These are phyloP conservation scores for Lanius collurio DNA, from an alignment of 2,113 vertebrate genomes.

Conservation along the genomic window DNA sequence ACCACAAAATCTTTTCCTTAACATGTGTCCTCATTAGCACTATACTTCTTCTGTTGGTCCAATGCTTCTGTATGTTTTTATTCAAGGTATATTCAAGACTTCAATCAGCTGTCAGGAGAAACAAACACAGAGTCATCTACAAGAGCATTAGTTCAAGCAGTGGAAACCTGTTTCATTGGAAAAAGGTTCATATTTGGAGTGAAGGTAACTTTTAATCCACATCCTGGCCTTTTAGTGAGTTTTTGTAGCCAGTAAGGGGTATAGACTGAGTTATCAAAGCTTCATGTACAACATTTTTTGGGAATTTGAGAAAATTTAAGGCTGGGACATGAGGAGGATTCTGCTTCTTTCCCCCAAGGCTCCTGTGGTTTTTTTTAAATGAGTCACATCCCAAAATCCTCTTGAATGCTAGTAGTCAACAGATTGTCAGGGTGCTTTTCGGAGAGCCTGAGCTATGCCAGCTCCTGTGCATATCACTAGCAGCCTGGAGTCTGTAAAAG, in stretches of 20 bases:
- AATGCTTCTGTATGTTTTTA: background rate
- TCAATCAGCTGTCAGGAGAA: constrained; percentile 53
- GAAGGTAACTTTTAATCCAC: constrained; percentile 73
- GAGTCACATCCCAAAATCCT: background rate
- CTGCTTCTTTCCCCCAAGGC: background rate
- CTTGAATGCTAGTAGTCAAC: constrained; percentile 8
- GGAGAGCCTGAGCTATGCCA: background rate
- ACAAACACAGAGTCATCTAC: constrained; percentile 23
- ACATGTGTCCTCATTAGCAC: background rate
- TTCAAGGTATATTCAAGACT: constrained; percentile 70
- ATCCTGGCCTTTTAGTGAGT: background rate
- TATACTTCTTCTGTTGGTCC: background rate
- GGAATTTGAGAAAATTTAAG: background rate
- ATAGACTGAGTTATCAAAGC: background rate
- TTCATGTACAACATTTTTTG: background rate
- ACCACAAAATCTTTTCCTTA: background rate
- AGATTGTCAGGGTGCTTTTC: constrained; percentile 22
- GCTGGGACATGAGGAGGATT: background rate
- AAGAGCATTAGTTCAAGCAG: constrained; percentile 72
- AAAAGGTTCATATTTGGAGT: constrained; percentile 83
- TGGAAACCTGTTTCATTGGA: constrained; percentile 82
- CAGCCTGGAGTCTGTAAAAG: constrained; percentile 33
- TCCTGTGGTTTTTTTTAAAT: background rate
- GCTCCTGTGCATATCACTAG: background rate
- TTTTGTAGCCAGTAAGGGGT: background rate